Base-by-base conservation (phyloP, 2,888 invertebrate species). In the Nomada flava region DNA sequence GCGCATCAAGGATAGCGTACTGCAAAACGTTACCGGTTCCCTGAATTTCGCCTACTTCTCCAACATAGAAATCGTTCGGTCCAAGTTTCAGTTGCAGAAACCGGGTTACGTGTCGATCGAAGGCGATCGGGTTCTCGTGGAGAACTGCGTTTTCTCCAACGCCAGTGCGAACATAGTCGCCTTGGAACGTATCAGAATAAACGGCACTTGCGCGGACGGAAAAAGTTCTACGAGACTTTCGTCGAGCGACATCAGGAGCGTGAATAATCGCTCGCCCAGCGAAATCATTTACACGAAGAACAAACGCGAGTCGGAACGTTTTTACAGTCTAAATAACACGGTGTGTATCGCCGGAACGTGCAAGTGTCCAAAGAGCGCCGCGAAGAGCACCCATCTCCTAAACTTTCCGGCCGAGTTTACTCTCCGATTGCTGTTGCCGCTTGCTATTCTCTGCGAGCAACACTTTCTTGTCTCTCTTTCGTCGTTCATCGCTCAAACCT, bases 301-400 rank as follows among this genome's bases (percentile, higher is more conserved):
- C 20, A 86, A 69, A 10, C 42, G 42, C 2, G 63, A 76, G 36
- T 67, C 74, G 7, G 71, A 85, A 20, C 74, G 70, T 13, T 77
- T 85, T 9, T 42, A 76, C 5, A 83, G 74, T 63, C 76, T 65
- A 0, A 91, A 92, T 57, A 92, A 92, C 55, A 92, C 88, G 2
- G 90, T 92, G 0, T 92, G 92, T 71, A 89, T 87, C 26, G 92
- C 91, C 1, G 92, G 91, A 1, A 88, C 90, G 67, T 92, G 92
- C 76, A 89, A 89, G 47, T 92, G 91, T 68, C 87, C 82, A 2
- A 84, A 89, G 55, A 89, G 83, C 26, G 80, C 75, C 15, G 85
- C 84, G 7, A 83, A 88, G 53, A 52, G 11, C 23, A 10, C 26
- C 1, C 52, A 13, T 0, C 60, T 15, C 10, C n/a, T 0, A 36